A percentile compares a stretch with the other conserved stretches of the same genome.
phyloP scores from a whole-genome alignment of 2,113 vertebrate genomes.

The Emydocephalus ijimae region DNA sequence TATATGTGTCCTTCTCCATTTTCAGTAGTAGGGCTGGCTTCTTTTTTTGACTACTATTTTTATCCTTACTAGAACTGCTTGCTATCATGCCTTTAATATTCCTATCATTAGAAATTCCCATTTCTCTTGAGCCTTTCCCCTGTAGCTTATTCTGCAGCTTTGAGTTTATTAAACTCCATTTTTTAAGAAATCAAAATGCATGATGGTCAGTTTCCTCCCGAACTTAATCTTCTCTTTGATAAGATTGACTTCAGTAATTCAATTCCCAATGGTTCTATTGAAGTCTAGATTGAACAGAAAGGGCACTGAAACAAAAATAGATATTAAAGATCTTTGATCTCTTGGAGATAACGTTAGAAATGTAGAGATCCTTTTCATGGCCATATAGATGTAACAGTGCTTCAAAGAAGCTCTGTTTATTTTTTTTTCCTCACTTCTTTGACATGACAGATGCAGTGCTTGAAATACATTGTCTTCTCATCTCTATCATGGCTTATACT shows the following conservation, averaged over 20 bases:
- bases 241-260: neutral
- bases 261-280: neutral
- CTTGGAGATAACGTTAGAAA: neutral
- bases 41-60: neutral
- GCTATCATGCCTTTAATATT: neutral
- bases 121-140: neutral
- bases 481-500: neutral
- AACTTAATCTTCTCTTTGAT: neutral
- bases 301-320: neutral
- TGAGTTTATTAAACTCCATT: neutral
- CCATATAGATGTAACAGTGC: neutral
- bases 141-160: neutral
- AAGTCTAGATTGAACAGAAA: neutral
- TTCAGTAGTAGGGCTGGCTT: neutral
- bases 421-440: neutral
- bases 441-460: neutral
- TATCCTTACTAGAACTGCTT: neutral
- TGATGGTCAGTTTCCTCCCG: neutral
- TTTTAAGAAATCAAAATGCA: neutral
- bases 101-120: neutral
- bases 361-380: neutral
- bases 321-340: neutral
- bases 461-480: neutral
- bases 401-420: slow-evolving; percentile 12
- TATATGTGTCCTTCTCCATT: neutral